Conservation (phyloP, 1,140 invertebrate genomes). For the Acyrthosiphon pisum region DNA sequence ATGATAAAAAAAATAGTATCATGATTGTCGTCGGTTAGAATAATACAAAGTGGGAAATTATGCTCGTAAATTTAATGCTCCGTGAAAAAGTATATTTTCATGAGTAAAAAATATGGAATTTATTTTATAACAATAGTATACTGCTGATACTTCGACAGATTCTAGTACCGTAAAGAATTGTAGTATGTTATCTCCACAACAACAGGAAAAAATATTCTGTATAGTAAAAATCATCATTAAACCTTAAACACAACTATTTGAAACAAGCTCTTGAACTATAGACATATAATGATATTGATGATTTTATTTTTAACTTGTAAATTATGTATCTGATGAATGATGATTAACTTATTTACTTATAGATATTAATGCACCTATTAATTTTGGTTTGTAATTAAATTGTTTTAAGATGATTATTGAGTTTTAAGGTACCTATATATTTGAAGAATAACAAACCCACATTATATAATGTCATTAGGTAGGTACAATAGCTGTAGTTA, state of each 20-base stretch:
- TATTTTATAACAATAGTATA: constrained; percentile 53
- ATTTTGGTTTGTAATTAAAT: neutral
- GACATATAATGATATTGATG: neutral
- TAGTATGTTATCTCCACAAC: constrained; percentile 27
- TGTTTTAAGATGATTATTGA: neutral
- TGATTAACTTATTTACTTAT: neutral
- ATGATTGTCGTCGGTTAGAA: constrained; percentile 50
- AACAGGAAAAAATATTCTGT: neutral
- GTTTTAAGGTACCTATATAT: neutral
- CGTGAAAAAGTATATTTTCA: constrained; percentile 50
- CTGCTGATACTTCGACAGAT: constrained; percentile 40
- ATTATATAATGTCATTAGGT: too few relatives aligned
- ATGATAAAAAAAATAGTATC: constrained; percentile 48
- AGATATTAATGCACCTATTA: neutral
- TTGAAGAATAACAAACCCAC: neutral
- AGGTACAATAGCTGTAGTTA: neutral
- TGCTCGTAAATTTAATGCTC: constrained; percentile 46
- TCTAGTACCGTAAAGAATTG: constrained; percentile 47
- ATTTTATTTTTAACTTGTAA: neutral
- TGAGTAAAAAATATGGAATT: constrained; percentile 52
- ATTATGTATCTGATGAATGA: neutral
- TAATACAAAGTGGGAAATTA: constrained; percentile 55
- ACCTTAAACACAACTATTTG: neutral
- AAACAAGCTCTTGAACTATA: neutral
- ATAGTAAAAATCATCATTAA: neutral